Conservation (phyloP, 1,140 invertebrate species). For the Drosophila melanica region DNA sequence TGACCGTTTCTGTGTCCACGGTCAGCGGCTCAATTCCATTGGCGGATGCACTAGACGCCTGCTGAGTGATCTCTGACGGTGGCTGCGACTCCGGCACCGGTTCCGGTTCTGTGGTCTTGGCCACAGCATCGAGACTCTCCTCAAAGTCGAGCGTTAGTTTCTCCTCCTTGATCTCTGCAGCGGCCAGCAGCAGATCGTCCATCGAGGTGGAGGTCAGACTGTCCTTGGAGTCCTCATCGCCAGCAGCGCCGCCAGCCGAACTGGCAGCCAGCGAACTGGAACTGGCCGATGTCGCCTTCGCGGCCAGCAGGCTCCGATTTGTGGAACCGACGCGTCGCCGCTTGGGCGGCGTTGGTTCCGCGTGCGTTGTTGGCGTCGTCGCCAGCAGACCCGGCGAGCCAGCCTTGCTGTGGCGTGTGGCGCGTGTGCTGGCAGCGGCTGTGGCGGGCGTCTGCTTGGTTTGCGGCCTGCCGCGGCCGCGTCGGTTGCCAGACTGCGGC, state of each 20-base stretch:
- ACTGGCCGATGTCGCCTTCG: slow-evolving; percentile 56
- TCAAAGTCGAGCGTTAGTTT: slow-evolving; percentile 63
- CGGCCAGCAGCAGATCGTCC: slow-evolving; percentile 66
- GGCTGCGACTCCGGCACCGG: background rate
- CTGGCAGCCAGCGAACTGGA: slow-evolving; percentile 48
- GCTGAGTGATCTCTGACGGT: slow-evolving; percentile 2
- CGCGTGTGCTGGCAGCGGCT: slow-evolving; percentile 52
- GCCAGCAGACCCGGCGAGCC: slow-evolving; percentile 56
- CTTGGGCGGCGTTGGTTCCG: slow-evolving; percentile 51
- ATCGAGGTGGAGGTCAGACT: slow-evolving; percentile 73
- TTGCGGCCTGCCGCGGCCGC: slow-evolving; percentile 60
- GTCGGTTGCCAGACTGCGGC: slow-evolving; percentile 37
- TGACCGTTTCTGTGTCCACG: slow-evolving; percentile 50
- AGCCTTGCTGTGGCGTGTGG: slow-evolving; percentile 71
- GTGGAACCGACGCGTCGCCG: slow-evolving; percentile 54
- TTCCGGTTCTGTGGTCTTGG: slow-evolving; percentile 3
- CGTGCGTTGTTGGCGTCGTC: slow-evolving; percentile 22
- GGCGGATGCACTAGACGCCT: background rate
- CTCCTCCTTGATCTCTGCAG: slow-evolving; percentile 68
- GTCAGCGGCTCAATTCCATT: slow-evolving; percentile 67
- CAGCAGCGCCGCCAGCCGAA: slow-evolving; percentile 44
- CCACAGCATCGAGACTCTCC: slow-evolving; percentile 34
- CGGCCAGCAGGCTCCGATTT: slow-evolving; percentile 29
- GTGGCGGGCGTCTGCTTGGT: slow-evolving; percentile 25
- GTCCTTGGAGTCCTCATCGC: slow-evolving; percentile 79